Evolutionary conservation across 1,140 invertebrate species (phyloP), one percentile per base, ranked within the genome.

Genomic region (Wasmannia auropunctata): DNA sequence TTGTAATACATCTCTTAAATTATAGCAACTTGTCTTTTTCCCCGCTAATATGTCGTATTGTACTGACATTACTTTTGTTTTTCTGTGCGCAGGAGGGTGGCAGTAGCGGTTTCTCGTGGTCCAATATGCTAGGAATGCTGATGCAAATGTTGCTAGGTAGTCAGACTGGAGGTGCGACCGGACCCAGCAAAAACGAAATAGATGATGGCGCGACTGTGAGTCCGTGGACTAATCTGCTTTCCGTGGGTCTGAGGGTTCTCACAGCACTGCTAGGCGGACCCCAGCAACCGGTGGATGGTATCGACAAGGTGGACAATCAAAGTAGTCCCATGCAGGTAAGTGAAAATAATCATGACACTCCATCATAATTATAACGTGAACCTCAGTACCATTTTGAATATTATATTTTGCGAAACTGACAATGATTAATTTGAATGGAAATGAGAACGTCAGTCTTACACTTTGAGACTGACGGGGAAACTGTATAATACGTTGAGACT

Each of bases 131-230:
- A 86, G 97, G 97, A 56, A 97, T 97, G 96, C 93, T 98, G 25
- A 97, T 98, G 97, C 98, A 98, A 94, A 97, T 98, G 96, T 95
- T 98, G 88, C 97, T 98, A 92, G 96, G 96, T n/a, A n/a, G n/a
- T 25, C 96, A 96, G 67, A 93, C 92, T 65, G 95, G 93, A 87
- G 96, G 92, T 76, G 95, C 93, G 77, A 95, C 96, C 28, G 96
- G 97, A 5, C 97, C 97, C 5, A 98, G 97, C 91, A 98, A 98
- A 94, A 98, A 98, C 65, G 98, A 98, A 89, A 96, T 96, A 92
- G 96, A 97, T 63, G 95, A 95, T 25, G 96, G 96, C 1, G 95
- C 96, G 1, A 96, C 96, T 6, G 95, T 97, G 10, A 98, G 97
- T 25, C 97, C 98, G 5, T 98, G 98, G 98, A 96, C 97, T n/a